phyloP scores from a whole-genome alignment of 2,888 invertebrate genomes.

The Suillia variegata region DNA sequence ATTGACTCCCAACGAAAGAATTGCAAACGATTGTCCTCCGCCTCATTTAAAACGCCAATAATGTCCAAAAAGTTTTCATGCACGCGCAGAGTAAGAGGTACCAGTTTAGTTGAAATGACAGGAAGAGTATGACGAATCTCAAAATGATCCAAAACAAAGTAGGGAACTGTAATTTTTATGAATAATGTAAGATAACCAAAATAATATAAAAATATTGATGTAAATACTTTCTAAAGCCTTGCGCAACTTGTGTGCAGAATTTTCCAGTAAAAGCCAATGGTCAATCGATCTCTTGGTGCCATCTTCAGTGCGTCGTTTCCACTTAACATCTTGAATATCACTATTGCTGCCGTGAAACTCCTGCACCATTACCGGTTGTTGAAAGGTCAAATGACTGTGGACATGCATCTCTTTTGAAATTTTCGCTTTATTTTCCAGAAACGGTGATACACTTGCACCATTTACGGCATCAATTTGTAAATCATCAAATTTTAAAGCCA shows the following conservation, averaged over 20 bases:
- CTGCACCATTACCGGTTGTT: conserved; percentile 39
- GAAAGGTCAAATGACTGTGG: conserved; percentile 44
- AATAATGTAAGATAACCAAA: conserved; percentile 10
- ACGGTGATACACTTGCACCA: conserved; percentile 29
- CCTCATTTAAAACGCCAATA: conserved; percentile 37
- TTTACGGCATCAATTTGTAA: conserved; percentile 49
- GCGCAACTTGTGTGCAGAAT: conserved; percentile 34
- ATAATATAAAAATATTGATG: not conserved
- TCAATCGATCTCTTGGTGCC: not conserved
- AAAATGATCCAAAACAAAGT: conserved; percentile 45
- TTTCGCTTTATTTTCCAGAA: not conserved
- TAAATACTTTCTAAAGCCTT: conserved; percentile 35
- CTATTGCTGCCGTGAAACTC: conserved; percentile 38
- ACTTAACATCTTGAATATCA: conserved; percentile 21
- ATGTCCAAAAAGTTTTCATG: conserved; percentile 32
- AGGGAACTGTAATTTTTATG: too few species aligned
- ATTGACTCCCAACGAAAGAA: conserved; percentile 44
- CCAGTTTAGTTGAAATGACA: conserved; percentile 33
- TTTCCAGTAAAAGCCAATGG: conserved; percentile 27
- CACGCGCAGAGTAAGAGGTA: conserved; percentile 28
- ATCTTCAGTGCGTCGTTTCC: conserved; percentile 23
- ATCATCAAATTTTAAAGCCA: conserved; percentile 47
- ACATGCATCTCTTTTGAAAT: conserved; percentile 29
- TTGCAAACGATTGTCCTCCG: conserved; percentile 20
- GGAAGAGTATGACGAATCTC: conserved; percentile 43